Conservation (phyloP, 64 coral and sea anemone species). For the Acropora yongei region DNA sequence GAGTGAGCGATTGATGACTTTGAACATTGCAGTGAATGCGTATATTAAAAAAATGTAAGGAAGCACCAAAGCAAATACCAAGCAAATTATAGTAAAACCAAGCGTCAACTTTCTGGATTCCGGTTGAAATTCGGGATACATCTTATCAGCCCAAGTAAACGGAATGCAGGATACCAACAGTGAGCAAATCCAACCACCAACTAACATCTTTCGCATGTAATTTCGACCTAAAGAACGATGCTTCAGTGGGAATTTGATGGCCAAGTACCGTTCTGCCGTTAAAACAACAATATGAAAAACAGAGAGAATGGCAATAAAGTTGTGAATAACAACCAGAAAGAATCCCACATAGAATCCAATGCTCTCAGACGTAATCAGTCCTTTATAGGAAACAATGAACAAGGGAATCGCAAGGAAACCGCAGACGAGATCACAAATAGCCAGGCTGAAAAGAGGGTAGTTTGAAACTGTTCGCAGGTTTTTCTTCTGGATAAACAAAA, state of each 20-base stretch:
- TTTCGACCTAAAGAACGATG: neutral
- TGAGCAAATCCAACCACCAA: neutral
- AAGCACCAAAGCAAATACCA: slow-evolving; percentile 11
- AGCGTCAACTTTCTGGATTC: neutral
- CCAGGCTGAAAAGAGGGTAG: slow-evolving; percentile 39
- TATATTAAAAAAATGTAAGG: slow-evolving; percentile 14
- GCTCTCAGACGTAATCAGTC: neutral
- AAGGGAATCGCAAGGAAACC: slow-evolving; percentile 4
- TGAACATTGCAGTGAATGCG: slow-evolving; percentile 23
- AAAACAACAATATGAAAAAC: slow-evolving; percentile 24
- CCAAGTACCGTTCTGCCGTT: slow-evolving; percentile 25
- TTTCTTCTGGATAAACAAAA: slow-evolving; percentile 13
- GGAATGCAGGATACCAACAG: neutral
- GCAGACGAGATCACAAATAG: slow-evolving; percentile 7
- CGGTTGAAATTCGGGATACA: neutral
- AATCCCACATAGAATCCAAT: slow-evolving; percentile 25
- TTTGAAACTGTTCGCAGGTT: slow-evolving; percentile 23
- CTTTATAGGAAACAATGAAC: neutral
- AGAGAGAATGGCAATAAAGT: slow-evolving; percentile 20
- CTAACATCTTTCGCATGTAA: neutral
- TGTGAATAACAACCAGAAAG: slow-evolving; percentile 24
- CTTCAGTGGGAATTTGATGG: slow-evolving; percentile 33
- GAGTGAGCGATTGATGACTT: neutral
- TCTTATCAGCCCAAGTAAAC: slow-evolving; percentile 6
- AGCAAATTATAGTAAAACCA: slow-evolving; percentile 16